Conservation (phyloP, 2,113 vertebrate genomes). For the Hiodon tergisus region DNA sequence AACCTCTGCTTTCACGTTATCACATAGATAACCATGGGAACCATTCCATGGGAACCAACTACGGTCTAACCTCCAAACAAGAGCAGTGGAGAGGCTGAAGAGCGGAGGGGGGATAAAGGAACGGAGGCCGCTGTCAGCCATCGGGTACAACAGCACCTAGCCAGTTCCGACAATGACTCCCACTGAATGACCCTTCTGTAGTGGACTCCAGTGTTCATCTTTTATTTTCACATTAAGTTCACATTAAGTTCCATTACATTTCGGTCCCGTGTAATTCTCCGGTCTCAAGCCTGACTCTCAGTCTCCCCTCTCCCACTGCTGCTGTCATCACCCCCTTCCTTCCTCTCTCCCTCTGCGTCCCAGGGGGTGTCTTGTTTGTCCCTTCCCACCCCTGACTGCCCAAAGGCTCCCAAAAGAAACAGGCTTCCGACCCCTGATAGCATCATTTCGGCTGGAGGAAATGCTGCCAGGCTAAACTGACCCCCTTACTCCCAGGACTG, state of each 20-base stretch:
- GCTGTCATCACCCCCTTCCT: too few relatives aligned
- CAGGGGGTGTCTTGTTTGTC: conserved; percentile 5
- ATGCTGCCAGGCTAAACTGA: conserved; percentile 13
- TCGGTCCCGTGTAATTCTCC: conserved; percentile 1
- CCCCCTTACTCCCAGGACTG: background rate
- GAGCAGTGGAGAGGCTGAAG: too few relatives aligned
- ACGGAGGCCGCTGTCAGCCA: too few relatives aligned
- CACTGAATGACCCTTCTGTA: too few relatives aligned
- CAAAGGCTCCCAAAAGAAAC: conserved; percentile 23
- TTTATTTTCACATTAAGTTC: conserved; percentile 11
- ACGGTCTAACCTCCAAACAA: too few relatives aligned
- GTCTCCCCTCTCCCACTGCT: background rate
- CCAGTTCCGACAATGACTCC: too few relatives aligned
- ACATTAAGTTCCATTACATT: conserved; percentile 22
- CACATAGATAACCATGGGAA: too few relatives aligned
- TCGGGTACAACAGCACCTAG: too few relatives aligned
- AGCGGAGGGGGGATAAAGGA: too few relatives aligned
- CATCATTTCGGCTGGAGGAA: conserved; percentile 5
- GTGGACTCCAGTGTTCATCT: background rate
- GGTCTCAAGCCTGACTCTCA: conserved; percentile 9
- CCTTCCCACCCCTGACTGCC: conserved; percentile 9
- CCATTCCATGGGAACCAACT: too few relatives aligned
- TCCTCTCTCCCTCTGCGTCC: background rate
- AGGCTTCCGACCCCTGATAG: conserved; percentile 14
- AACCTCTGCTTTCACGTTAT: too few relatives aligned